phyloP scores from a whole-genome alignment of 2,113 vertebrate species.

The Garra rufa region DNA sequence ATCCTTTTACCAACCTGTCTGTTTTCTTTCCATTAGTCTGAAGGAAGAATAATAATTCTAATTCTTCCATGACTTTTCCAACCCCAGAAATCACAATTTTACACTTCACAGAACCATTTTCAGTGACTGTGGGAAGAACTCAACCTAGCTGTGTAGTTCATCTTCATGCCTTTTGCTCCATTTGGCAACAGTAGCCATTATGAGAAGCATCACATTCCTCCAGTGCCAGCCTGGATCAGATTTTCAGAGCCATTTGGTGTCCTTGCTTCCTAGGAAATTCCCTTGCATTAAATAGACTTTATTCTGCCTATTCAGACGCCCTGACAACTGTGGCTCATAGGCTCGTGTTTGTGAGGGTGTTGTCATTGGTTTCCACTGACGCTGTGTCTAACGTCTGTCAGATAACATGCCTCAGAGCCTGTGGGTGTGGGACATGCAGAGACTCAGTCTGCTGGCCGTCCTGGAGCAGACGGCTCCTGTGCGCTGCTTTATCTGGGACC shows the following conservation, averaged over 20 bases:
- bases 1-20: neutral
- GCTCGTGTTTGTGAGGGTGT: slow-evolving; percentile 33
- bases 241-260: slow-evolving; percentile 51
- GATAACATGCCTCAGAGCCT: slow-evolving; percentile 86
- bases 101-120: neutral
- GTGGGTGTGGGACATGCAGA: slow-evolving; percentile 94
- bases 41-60: too few species aligned
- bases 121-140: neutral
- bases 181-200: slow-evolving; percentile 36
- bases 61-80: neutral
- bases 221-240: slow-evolving; percentile 14
- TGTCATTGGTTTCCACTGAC: slow-evolving; percentile 27
- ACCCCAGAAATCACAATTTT: neutral
- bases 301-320: slow-evolving; percentile 34
- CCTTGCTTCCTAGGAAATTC: slow-evolving; percentile 47
- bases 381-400: slow-evolving; percentile 60
- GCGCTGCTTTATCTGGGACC: slow-evolving; percentile 91
- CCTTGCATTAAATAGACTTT: slow-evolving; percentile 41
- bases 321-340: slow-evolving; percentile 40
- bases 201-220: slow-evolving; percentile 33
- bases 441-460: slow-evolving; percentile 82
- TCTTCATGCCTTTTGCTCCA: slow-evolving; percentile 34
- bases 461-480: slow-evolving; percentile 85
- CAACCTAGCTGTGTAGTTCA: neutral
- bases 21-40: neutral